phyloP scores from a whole-genome alignment of 2,113 vertebrate genomes.

The Ceyx cyanopectus region DNA sequence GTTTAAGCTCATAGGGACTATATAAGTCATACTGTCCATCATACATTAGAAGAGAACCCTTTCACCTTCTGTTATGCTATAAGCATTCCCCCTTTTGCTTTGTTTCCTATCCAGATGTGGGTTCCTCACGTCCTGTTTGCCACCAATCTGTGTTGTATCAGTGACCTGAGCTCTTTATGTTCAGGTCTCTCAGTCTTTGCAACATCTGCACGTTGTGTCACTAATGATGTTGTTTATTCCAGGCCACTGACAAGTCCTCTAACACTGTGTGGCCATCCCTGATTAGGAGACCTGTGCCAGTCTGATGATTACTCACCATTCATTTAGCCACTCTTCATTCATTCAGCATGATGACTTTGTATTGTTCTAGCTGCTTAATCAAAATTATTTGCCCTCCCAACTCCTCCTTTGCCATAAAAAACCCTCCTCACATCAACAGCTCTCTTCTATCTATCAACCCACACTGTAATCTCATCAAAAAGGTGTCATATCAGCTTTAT shows the following conservation, averaged over 20 bases:
- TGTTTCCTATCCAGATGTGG: neutral
- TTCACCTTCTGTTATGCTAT: neutral
- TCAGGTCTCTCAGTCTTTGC: neutral
- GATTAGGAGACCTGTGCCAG: neutral
- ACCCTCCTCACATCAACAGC: neutral
- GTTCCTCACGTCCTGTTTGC: neutral
- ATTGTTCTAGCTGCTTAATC: neutral
- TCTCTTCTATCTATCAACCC: neutral
- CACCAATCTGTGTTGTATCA: neutral
- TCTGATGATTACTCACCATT: neutral
- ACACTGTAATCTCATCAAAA: conserved; percentile 7
- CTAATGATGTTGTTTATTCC: neutral
- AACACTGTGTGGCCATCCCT: neutral
- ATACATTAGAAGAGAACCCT: neutral
- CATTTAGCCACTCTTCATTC: neutral
- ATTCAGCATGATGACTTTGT: rapidly evolving
- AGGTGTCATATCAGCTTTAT: neutral
- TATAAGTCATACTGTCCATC: neutral
- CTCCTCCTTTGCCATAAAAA: neutral
- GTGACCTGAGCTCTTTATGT: neutral
- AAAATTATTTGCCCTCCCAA: neutral
- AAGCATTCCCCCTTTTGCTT: neutral
- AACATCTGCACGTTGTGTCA: neutral
- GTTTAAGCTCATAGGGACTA: neutral
- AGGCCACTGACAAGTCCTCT: neutral